Evolutionary conservation across 1,140 invertebrate genomes (phyloP).

Genomic region (Scaptomyza graminum): DNA sequence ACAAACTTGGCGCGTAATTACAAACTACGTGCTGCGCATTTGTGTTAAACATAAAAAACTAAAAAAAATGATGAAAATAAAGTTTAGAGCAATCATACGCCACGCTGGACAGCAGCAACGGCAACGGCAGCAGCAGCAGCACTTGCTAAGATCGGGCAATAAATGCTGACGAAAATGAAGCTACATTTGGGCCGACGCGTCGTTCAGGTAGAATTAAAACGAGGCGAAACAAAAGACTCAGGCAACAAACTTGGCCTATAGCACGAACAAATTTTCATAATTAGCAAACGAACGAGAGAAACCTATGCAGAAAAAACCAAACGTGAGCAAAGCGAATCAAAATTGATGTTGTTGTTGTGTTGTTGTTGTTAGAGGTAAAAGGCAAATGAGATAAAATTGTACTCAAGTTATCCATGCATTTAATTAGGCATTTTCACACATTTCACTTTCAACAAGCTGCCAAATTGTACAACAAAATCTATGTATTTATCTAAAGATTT

Average conservation of each 20-base stretch:
- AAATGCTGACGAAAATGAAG: conserved; percentile 59
- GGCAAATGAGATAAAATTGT: conserved; percentile 20
- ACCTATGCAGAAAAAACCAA: background rate
- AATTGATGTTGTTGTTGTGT: conserved; percentile 20
- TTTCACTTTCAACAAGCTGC: conserved; percentile 81
- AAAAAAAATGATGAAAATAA: conserved; percentile 1
- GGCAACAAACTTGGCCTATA: conserved; percentile 29
- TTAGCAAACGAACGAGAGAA: conserved; percentile 55
- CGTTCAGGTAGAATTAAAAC: conserved; percentile 26
- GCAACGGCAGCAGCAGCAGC: background rate
- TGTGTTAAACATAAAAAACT: conserved; percentile 21
- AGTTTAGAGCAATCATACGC: conserved; percentile 45
- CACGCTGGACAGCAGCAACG: conserved; percentile 25
- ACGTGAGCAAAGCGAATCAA: conserved; percentile 46
- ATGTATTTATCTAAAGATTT: conserved; percentile 34
- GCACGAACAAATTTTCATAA: conserved; percentile 51
- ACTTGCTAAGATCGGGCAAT: conserved; percentile 63
- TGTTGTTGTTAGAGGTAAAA: conserved; percentile 20
- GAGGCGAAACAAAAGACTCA: conserved; percentile 44
- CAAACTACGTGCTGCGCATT: conserved; percentile 64
- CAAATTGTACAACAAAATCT: conserved; percentile 65
- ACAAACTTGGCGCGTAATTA: conserved; percentile 66
- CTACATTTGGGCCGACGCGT: conserved; percentile 1
- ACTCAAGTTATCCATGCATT: conserved; percentile 60
- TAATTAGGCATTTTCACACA: conserved; percentile 81